Percentiles rank a stretch among this genome's conserved stretches.
Evolutionary conservation across 1,140 invertebrate genomes (phyloP).

Genomic region (Gonioctena quinquepunctata): DNA sequence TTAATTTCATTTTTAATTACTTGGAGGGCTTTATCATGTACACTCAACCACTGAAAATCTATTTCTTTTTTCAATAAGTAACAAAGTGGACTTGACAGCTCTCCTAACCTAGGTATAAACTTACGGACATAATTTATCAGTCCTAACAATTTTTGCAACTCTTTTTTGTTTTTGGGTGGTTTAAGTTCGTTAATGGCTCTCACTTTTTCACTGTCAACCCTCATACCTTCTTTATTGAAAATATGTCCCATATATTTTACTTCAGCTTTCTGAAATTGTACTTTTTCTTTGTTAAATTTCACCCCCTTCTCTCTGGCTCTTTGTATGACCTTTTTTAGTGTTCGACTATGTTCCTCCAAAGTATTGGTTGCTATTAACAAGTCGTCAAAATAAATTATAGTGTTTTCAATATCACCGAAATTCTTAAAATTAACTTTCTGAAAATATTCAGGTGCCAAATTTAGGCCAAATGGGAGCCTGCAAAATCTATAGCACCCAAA

Average conservation of each 20-base stretch:
- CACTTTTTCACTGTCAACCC: constrained; percentile 22
- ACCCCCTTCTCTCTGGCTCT: constrained; percentile 14
- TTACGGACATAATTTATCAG: constrained; percentile 32
- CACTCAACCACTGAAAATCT: constrained; percentile 10
- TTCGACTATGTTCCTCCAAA: constrained; percentile 25
- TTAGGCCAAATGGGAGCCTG: constrained; percentile 50
- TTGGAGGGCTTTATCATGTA: too few species aligned
- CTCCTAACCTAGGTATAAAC: constrained; percentile 25
- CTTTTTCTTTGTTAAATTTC: constrained; percentile 28
- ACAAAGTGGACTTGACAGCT: constrained; percentile 20
- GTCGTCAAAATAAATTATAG: constrained; percentile 34
- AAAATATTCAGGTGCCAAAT: constrained; percentile 51
- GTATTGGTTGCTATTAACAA: constrained; percentile 21
- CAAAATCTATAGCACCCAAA: constrained; percentile 48
- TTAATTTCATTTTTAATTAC: too few species aligned
- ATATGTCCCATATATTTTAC: constrained; percentile 30
- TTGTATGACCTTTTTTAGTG: constrained; percentile 22
- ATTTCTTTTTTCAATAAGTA: constrained; percentile 12
- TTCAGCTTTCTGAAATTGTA: constrained; percentile 28
- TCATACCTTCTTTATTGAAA: constrained; percentile 22
- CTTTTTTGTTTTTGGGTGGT: constrained; percentile 31
- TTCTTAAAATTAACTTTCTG: constrained; percentile 42
- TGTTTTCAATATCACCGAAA: constrained; percentile 24
- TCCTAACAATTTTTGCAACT: constrained; percentile 26
- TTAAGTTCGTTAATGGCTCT: constrained; percentile 23